phyloP scores from a whole-genome alignment of 2,797 vertebrate genomes.

The Premnoplex brunnescens region DNA sequence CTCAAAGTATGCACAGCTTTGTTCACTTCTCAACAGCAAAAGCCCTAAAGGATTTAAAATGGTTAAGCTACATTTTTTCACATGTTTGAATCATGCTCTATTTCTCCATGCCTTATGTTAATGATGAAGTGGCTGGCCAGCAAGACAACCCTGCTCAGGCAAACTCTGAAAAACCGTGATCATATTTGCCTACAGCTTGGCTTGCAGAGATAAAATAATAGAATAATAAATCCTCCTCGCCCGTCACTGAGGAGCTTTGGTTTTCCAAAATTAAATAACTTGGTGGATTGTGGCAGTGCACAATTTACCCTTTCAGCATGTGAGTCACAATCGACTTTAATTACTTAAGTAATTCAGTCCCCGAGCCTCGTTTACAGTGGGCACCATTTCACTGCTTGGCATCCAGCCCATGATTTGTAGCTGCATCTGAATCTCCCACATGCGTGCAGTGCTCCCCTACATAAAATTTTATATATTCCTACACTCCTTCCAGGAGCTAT shows the following conservation, averaged over 20 bases:
- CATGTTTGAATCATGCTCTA: not conserved
- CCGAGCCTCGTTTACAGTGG: not conserved
- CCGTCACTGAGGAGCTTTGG: not conserved
- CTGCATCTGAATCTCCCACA: not conserved
- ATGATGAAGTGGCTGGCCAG: not conserved
- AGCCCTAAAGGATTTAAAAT: not conserved
- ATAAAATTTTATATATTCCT: constrained; percentile 34
- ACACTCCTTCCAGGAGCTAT: constrained; percentile 16
- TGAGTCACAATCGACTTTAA: constrained; percentile 22
- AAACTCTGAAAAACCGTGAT: not conserved
- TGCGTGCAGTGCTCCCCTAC: not conserved
- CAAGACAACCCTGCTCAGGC: not conserved
- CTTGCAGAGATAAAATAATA: constrained; percentile 16
- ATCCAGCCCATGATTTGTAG: not conserved
- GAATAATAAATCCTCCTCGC: not conserved
- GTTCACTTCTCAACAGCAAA: not conserved
- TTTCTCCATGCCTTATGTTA: not conserved
- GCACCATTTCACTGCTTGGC: not conserved
- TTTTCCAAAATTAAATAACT: constrained; percentile 32
- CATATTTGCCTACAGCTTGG: not conserved
- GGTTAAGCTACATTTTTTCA: not conserved
- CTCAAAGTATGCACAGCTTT: not conserved
- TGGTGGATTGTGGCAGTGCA: not conserved
- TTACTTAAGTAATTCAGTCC: constrained; percentile 38
- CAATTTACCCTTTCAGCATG: constrained; percentile 33